These are phyloP conservation scores for Mesorhabditis spiculigera DNA, from an alignment of 2,888 invertebrate genomes.

Conservation along the genomic window DNA sequence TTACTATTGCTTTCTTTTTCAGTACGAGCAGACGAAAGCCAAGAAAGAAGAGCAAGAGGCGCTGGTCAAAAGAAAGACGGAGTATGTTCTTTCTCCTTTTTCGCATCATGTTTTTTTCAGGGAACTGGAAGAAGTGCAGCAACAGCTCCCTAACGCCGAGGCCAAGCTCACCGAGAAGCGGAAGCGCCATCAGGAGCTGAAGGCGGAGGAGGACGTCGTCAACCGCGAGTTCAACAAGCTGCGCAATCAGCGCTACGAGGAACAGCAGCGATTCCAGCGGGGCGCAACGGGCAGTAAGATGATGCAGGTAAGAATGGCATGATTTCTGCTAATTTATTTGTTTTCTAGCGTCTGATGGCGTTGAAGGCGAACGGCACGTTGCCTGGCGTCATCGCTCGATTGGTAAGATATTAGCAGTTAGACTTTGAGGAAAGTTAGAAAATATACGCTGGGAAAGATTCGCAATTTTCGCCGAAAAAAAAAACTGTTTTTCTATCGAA, in stretches of 20 bases:
- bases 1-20: no score
- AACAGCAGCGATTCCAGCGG: conserved; percentile 14
- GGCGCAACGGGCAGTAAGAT: conserved; percentile 26
- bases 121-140: conserved; percentile 24
- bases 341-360: conserved; percentile 6
- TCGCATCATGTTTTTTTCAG: conserved; percentile 9
- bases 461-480: no score
- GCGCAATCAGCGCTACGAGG: conserved; percentile 1
- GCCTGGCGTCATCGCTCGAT: conserved; percentile 15
- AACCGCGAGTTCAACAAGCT: conserved; percentile 16
- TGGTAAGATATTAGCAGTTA: conserved; percentile 8
- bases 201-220: conserved; percentile 11
- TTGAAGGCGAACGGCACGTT: conserved; percentile 16
- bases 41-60: conserved; percentile 13
- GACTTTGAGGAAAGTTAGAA: not conserved
- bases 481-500: no score
- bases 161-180: conserved; percentile 17
- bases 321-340: not conserved
- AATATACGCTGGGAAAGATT: no score
- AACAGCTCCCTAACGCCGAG: conserved; percentile 18
- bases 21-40: conserved; percentile 14
- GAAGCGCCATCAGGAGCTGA: conserved; percentile 38
- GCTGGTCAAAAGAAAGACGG: conserved; percentile 11
- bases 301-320: conserved; percentile 61
- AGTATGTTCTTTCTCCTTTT: not conserved